Conservation (phyloP, 2,113 vertebrate species). For the Myodes glareolus region DNA sequence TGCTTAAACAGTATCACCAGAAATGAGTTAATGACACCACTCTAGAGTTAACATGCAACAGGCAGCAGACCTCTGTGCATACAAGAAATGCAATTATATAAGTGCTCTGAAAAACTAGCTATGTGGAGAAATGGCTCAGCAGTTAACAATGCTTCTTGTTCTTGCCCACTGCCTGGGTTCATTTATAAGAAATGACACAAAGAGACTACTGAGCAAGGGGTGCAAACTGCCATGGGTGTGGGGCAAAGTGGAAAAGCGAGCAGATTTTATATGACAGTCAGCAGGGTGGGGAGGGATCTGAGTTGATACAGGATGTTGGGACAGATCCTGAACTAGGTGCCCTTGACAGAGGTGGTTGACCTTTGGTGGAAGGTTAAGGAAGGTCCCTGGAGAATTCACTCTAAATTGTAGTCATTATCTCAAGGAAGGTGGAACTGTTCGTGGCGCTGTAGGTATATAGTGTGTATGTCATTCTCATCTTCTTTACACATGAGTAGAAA, state of each 20-base stretch:
- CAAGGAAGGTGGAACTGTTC: background rate
- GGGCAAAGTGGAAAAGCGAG: background rate
- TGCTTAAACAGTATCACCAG: background rate
- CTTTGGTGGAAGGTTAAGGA: background rate
- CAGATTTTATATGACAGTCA: background rate
- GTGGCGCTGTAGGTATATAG: background rate
- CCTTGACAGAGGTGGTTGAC: background rate
- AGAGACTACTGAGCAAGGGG: background rate
- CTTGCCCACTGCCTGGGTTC: background rate
- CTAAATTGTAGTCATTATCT: background rate
- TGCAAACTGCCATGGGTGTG: background rate
- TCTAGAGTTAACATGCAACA: background rate
- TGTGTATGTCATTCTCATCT: background rate
- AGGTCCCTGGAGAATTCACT: background rate
- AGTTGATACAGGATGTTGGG: background rate
- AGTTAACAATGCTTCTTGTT: background rate
- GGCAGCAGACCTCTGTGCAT: background rate
- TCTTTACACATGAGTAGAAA: background rate
- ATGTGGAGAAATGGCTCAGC: background rate
- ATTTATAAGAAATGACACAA: background rate
- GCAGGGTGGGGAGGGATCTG: background rate
- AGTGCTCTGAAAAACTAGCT: background rate
- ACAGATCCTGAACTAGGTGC: background rate
- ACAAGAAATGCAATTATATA: background rate
- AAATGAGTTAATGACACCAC: background rate